These are phyloP conservation scores for Lingula anatina DNA, from an alignment of 2,888 invertebrate species.

Conservation along the genomic window DNA sequence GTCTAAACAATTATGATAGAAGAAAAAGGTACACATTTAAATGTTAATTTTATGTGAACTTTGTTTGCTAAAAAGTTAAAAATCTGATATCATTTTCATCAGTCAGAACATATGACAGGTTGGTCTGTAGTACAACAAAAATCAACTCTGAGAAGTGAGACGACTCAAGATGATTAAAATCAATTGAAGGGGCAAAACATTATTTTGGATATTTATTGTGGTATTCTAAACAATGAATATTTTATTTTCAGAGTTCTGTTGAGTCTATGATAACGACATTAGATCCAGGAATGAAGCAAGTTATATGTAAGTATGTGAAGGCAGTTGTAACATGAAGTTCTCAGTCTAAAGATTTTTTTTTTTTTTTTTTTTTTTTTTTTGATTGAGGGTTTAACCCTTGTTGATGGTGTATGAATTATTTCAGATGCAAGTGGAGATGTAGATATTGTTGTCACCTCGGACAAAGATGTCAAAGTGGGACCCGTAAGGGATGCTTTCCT, in stretches of 20 bases:
- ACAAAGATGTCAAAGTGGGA: slow-evolving; percentile 70
- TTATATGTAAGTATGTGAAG: slow-evolving; percentile 66
- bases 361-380: too few species aligned
- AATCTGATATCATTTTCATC: neutral
- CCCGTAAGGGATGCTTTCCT: slow-evolving; percentile 77
- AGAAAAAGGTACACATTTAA: neutral
- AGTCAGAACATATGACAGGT: too few species aligned
- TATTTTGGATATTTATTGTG: neutral
- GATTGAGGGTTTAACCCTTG: too few species aligned
- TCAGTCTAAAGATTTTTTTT: too few species aligned
- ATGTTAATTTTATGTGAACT: neutral
- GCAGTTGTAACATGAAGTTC: neutral
- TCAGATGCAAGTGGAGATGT: slow-evolving; percentile 76
- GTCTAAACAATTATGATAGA: neutral
- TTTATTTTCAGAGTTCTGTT: slow-evolving; percentile 62
- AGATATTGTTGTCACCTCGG: slow-evolving; percentile 70
- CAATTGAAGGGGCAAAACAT: too few species aligned
- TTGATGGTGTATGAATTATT: slow-evolving; percentile 2
- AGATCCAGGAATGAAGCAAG: slow-evolving; percentile 85
- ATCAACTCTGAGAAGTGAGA: neutral
- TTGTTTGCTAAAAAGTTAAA: too few species aligned
- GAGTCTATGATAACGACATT: slow-evolving; percentile 81
- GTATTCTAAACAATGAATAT: neutral
- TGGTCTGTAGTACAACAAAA: neutral
- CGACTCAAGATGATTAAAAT: neutral